Evolutionary conservation across 2,113 vertebrate species (phyloP).

Genomic region (Atherinomorus stipes): DNA sequence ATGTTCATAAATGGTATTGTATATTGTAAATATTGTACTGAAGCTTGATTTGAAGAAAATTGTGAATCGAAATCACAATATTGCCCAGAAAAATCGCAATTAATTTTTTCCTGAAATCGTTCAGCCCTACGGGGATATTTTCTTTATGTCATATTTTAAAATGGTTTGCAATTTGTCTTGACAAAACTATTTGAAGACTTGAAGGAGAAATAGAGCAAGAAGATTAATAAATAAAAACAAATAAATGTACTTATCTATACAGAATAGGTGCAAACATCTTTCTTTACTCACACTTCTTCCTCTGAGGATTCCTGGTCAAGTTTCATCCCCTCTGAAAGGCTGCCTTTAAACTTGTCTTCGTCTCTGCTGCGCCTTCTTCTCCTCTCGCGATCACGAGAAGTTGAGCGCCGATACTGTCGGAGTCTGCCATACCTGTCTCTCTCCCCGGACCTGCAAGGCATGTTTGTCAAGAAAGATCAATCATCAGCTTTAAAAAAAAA

Average conservation of each 20-base stretch:
- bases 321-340: slow-evolving; percentile 99
- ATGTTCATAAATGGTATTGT: no score
- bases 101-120: no score
- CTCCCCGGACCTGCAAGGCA: slow-evolving; percentile 72
- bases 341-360: slow-evolving; percentile 99
- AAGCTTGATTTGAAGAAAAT: no score
- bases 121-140: no score
- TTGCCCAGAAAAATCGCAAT: no score
- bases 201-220: no score
- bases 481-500: neutral
- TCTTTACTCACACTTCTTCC: slow-evolving; percentile 91
- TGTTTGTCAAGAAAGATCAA: neutral
- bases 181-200: no score
- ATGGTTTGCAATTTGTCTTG: no score
- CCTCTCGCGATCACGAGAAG: slow-evolving; percentile 85
- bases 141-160: no score
- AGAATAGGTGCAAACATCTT: neutral
- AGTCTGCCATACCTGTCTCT: slow-evolving; percentile 87
- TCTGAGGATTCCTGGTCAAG: slow-evolving; percentile 93
- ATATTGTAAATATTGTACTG: no score
- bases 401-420: slow-evolving; percentile 89
- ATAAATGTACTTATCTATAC: neutral
- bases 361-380: slow-evolving; percentile 91
- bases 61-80: no score
- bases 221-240: neutral